These are phyloP conservation scores for Petrocephalus sullivani DNA, from an alignment of 2,797 vertebrate species.

Conservation along the genomic window DNA sequence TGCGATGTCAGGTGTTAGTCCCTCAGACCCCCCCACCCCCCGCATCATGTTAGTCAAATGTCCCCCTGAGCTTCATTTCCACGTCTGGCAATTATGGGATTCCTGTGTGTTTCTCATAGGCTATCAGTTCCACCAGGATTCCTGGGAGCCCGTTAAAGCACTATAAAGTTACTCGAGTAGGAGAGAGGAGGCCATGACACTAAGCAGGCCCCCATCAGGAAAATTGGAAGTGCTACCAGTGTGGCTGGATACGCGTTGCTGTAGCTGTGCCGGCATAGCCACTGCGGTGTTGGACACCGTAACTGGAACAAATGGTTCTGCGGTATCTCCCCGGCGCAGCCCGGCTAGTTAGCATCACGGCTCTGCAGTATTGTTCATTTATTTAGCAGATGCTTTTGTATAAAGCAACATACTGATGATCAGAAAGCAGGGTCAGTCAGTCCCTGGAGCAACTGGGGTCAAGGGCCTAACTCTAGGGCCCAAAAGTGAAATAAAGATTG, in stretches of 20 bases:
- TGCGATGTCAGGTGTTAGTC: background rate
- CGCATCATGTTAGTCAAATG: background rate
- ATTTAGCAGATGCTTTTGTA: background rate
- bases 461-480: background rate
- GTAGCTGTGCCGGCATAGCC: background rate
- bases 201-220: background rate
- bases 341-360: background rate
- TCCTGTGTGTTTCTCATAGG: background rate
- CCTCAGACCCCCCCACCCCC: background rate
- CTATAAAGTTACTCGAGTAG: background rate
- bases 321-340: background rate
- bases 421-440: background rate
- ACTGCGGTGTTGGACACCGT: background rate
- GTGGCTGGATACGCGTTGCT: background rate
- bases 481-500: background rate
- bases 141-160: background rate
- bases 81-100: background rate
- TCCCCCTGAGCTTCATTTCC: background rate
- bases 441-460: background rate
- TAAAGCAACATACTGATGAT: background rate
- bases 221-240: slow-evolving; percentile 1
- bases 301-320: background rate
- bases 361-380: background rate
- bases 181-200: background rate
- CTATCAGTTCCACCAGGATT: background rate